A percentile compares a stretch with the other conserved stretches of the same genome.
Evolutionary conservation across 2,888 invertebrate genomes (phyloP).

Genomic region (Drosophila helvetica): DNA sequence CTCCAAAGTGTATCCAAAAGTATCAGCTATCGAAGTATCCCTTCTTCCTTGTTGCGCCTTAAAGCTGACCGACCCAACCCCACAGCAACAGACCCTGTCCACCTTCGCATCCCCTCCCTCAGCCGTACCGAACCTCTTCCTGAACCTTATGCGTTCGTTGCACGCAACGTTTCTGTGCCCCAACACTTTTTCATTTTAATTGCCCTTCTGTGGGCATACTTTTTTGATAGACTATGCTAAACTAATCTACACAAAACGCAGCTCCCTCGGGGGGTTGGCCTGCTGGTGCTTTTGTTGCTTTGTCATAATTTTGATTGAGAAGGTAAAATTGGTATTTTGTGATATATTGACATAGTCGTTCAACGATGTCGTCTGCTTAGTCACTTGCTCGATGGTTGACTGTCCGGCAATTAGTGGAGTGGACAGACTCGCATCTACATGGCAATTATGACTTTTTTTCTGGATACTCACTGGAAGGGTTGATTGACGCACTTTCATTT

Average conservation of each 20-base stretch:
- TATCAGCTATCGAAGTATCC: neutral
- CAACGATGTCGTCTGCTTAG: constrained; percentile 72
- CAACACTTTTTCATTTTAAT: constrained; percentile 73
- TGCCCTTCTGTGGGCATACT: constrained; percentile 49
- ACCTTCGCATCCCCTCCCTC: neutral
- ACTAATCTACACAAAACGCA: constrained; percentile 77
- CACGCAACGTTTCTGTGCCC: constrained; percentile 54
- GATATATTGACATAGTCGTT: constrained; percentile 75
- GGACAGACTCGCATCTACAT: constrained; percentile 58
- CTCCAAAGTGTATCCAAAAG: neutral
- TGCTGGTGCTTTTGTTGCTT: constrained; percentile 54
- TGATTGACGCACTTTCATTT: constrained; percentile 71
- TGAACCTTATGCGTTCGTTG: constrained; percentile 58
- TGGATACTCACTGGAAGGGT: constrained; percentile 63
- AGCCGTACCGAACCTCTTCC: neutral
- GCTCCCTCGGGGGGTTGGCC: constrained; percentile 55
- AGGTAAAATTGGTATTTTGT: constrained; percentile 76
- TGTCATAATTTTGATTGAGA: constrained; percentile 83
- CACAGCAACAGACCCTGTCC: neutral
- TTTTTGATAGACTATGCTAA: constrained; percentile 50
- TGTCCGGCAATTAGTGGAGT: constrained; percentile 57
- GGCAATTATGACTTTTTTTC: constrained; percentile 63
- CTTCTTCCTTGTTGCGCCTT: constrained; percentile 18
- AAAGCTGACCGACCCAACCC: constrained; percentile 24
- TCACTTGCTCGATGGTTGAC: constrained; percentile 48